A percentile compares a stretch with the other conserved stretches of the same genome.
phyloP scores from a whole-genome alignment of 2,888 invertebrate genomes.

The Vesta saturnalis region DNA sequence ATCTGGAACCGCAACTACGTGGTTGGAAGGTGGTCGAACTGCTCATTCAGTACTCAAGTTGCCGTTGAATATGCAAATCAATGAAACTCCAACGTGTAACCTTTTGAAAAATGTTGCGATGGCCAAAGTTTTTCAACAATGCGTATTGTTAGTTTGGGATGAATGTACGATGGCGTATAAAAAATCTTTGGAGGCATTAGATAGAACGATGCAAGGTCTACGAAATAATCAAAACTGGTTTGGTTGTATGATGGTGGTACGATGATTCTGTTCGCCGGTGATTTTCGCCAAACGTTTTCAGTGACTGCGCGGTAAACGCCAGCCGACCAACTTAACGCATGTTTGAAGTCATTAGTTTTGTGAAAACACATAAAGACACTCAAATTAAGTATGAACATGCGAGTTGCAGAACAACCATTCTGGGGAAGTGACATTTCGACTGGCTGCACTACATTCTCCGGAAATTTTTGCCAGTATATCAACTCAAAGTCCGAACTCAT shows the following conservation, averaged over 20 bases:
- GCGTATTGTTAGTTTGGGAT: conserved; percentile 56
- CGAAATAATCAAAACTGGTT: conserved; percentile 35
- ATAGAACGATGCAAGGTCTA: conserved; percentile 47
- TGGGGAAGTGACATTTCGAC: too few species aligned
- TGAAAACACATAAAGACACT: conserved; percentile 39
- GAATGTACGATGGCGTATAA: conserved; percentile 59
- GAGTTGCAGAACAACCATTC: too few species aligned
- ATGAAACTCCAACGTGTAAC: conserved; percentile 46
- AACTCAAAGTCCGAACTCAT: too few species aligned
- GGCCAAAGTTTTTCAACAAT: too few species aligned
- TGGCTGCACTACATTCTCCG: too few species aligned
- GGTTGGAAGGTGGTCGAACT: conserved; percentile 53
- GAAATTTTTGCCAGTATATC: too few species aligned
- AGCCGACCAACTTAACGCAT: conserved; percentile 49
- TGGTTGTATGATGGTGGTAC: too few species aligned
- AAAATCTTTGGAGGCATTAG: conserved; percentile 51
- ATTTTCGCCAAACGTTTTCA: conserved; percentile 52
- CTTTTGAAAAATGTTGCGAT: too few species aligned
- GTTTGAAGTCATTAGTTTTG: conserved; percentile 45
- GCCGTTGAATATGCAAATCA: conserved; percentile 46
- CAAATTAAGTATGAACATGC: conserved; percentile 32
- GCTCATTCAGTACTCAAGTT: conserved; percentile 54
- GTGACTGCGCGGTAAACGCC: conserved; percentile 45
- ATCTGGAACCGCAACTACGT: conserved; percentile 56
- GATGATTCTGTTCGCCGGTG: conserved; percentile 49